Percentiles rank a stretch among this genome's conserved stretches.
Conservation (phyloP, 2,888 invertebrate species). For the Metopia argyrocephala region DNA sequence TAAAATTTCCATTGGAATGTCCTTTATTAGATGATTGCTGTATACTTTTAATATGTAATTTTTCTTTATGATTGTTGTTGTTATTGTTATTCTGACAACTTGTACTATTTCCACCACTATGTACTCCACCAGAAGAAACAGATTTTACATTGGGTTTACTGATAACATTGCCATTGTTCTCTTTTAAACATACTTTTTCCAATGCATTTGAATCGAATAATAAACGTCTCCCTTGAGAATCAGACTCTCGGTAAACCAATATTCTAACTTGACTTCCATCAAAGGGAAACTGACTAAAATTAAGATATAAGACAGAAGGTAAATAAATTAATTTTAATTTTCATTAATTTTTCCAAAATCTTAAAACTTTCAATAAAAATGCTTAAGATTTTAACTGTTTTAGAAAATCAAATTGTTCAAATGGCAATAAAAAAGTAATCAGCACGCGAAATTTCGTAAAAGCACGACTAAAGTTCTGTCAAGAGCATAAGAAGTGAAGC, state of each 20-base stretch:
- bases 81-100: slow-evolving; percentile 48
- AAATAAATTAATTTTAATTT: neutral
- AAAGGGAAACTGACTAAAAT: slow-evolving; percentile 81
- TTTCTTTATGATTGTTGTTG: slow-evolving; percentile 50
- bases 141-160: slow-evolving; percentile 55
- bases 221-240: slow-evolving; percentile 87
- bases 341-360: neutral
- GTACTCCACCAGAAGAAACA: slow-evolving; percentile 44
- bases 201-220: slow-evolving; percentile 89
- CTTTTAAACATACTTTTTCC: slow-evolving; percentile 80
- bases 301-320: neutral
- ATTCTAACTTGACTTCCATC: slow-evolving; percentile 87
- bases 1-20: slow-evolving; percentile 77
- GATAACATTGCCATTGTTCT: slow-evolving; percentile 63
- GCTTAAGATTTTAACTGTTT: no score
- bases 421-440: no score
- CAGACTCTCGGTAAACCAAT: slow-evolving; percentile 91
- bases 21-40: slow-evolving; percentile 65
- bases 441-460: no score
- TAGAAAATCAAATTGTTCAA: no score
- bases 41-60: slow-evolving; percentile 35
- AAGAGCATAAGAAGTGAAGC: no score
- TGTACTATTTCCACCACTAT: slow-evolving; percentile 36
- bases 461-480: no score
- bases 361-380: no score